Percentiles rank a stretch among this genome's conserved stretches.
These are phyloP conservation scores for Triplophysa dalaica DNA, from an alignment of 2,113 vertebrate genomes.

Conservation along the genomic window DNA sequence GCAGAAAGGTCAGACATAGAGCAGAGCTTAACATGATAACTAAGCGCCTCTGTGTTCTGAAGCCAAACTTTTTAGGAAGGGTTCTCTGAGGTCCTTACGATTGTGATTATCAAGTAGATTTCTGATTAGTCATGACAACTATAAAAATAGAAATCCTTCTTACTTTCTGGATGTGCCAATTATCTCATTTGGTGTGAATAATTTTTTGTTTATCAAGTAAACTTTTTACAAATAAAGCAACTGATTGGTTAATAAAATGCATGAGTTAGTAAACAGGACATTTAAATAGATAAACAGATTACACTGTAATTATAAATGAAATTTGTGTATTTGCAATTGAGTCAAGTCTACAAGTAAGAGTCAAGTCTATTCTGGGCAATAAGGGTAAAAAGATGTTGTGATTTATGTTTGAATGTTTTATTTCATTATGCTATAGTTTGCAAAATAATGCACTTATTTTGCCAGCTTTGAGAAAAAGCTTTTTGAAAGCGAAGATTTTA, in stretches of 20 bases:
- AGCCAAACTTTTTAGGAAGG: neutral
- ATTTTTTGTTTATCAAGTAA: neutral
- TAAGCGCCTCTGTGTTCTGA: neutral
- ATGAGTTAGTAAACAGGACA: neutral
- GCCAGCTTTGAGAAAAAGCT: too few species aligned
- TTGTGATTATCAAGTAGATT: neutral
- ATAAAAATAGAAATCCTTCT: constrained; percentile 2
- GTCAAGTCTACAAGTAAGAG: too few species aligned
- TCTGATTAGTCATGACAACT: neutral
- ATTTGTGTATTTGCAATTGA: too few species aligned
- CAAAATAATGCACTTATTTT: too few species aligned
- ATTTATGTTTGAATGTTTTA: neutral
- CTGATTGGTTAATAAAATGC: neutral
- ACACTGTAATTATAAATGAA: too few species aligned
- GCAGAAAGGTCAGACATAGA: constrained; percentile 42
- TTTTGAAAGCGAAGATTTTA: neutral
- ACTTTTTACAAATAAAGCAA: neutral
- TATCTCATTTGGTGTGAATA: neutral
- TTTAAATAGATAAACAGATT: too few species aligned
- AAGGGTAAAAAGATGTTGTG: too few species aligned
- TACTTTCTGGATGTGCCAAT: neutral
- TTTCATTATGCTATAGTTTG: too few species aligned
- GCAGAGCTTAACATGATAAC: constrained; percentile 32
- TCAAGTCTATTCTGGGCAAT: too few species aligned
- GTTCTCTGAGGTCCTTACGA: neutral